phyloP scores from a whole-genome alignment of 2,113 vertebrate species.

The Diphyllodes magnificus region DNA sequence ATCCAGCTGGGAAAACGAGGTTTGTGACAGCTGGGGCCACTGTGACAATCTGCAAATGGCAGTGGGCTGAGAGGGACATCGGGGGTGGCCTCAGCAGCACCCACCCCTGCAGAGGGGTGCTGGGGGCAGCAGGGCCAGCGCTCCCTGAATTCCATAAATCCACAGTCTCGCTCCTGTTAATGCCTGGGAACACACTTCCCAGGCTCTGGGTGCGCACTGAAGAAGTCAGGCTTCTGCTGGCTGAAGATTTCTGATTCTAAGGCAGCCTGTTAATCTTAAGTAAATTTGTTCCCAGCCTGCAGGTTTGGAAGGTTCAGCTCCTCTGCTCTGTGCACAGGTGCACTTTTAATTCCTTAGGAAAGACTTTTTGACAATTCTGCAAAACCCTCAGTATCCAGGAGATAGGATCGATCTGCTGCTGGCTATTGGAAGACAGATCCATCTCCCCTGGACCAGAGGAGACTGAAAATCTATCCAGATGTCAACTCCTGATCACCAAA shows the following conservation, averaged over 20 bases:
- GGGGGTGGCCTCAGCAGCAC: background rate
- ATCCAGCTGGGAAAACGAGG: background rate
- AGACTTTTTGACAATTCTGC: background rate
- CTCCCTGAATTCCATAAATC: background rate
- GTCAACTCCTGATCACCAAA: background rate
- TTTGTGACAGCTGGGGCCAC: background rate
- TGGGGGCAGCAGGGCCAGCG: background rate
- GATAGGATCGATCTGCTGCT: background rate
- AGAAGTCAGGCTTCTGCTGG: background rate
- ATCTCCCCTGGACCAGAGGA: background rate
- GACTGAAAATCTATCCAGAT: conserved; percentile 17
- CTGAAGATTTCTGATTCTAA: background rate
- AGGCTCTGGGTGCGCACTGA: background rate
- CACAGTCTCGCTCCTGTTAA: fast-evolving
- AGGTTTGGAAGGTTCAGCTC: background rate
- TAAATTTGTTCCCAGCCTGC: background rate
- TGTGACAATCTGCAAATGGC: background rate
- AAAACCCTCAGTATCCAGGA: background rate
- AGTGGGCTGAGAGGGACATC: background rate
- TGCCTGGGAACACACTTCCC: background rate
- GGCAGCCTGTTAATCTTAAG: background rate
- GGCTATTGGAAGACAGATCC: background rate
- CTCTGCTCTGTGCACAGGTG: fast-evolving
- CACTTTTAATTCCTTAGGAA: background rate
- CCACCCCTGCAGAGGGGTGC: background rate